phyloP scores from a whole-genome alignment of 2,888 invertebrate species.

The Muschampia plurimacula region DNA sequence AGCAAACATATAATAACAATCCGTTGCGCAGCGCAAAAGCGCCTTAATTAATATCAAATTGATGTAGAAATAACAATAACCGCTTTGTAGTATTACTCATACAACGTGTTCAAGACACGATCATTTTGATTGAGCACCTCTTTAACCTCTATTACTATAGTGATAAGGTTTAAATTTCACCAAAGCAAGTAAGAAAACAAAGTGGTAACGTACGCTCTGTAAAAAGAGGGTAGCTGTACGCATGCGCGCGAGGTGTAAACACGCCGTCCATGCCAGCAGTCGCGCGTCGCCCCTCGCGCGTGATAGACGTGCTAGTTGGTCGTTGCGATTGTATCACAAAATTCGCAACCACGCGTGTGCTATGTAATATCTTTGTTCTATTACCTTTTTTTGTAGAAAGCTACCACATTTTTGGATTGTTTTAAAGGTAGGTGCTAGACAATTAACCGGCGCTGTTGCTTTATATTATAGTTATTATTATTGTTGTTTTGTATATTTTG shows the following conservation, averaged over 20 bases:
- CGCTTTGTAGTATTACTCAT: constrained; percentile 26
- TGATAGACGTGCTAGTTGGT: constrained; percentile 48
- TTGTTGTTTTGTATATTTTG: constrained; percentile 3
- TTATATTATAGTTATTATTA: constrained; percentile 40
- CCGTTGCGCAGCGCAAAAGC: constrained; percentile 15
- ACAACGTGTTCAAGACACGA: constrained; percentile 18
- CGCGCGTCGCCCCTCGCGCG: constrained; percentile 62
- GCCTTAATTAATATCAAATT: constrained; percentile 29
- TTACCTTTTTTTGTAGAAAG: constrained; percentile 44
- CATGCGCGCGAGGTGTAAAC: constrained; percentile 76
- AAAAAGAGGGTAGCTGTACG: constrained; percentile 65
- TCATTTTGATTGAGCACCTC: not conserved
- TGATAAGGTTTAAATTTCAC: not conserved
- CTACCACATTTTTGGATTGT: constrained; percentile 47
- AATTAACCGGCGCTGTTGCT: constrained; percentile 44
- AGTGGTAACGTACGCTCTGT: constrained; percentile 24
- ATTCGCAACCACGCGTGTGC: constrained; percentile 64
- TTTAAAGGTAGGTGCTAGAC: constrained; percentile 59
- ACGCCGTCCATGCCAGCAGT: constrained; percentile 65
- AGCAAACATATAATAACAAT: constrained; percentile 7
- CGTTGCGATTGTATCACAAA: constrained; percentile 41
- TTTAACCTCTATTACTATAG: not conserved
- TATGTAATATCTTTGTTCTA: constrained; percentile 51
- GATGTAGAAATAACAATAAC: constrained; percentile 34
- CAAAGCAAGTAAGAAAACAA: constrained; percentile 1